Base-by-base conservation (phyloP, 2,888 invertebrate species). In the Oithona nana region DNA sequence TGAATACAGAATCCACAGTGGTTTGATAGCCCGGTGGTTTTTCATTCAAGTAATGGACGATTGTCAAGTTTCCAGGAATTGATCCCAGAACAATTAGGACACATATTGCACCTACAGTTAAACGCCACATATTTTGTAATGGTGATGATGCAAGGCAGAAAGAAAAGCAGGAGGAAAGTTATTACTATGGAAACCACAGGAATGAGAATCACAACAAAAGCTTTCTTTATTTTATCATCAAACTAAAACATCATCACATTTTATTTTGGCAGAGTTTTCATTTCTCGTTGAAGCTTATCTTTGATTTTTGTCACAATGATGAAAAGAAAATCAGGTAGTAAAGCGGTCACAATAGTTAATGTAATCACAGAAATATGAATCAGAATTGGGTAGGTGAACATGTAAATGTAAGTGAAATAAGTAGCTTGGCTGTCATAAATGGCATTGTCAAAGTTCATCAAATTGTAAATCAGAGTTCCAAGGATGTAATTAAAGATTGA, bases 391-490 rank as follows among this genome's bases (percentile, higher is more conserved):
- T 39, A 6, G 16, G 6, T 16, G 16, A 39, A 39, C 39, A 39
- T 39, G 16, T 39, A 16, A 16, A 11, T 39, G 39, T 39, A 39
- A 16, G 39, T 39, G 39, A 11, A 39, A 16, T 11, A 39, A 11
- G 16, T 16, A n/a, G n/a, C n/a, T n/a, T n/a, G n/a, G n/a, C n/a
- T n/a, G 26, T 54, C 54, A 4, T 20, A 54, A 11, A 24, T 54
- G 54, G 22, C 26, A 26, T 20, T 26, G 24, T 54, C 26, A 13
- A 77, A 61, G 66, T 78, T 69, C 26, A 81, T 65, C 1, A 76
- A 67, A 0, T 82, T 80, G 71, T 83, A 84, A 16, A 76, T 54
- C 0, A 76, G 66, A 20, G 81, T 79, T 65, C 80, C 75, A 6
- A 69, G 52, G 3, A 83, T 69, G 68, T 82, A 83, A 1, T 72